These are phyloP conservation scores for Leptinotarsa juncta DNA, from an alignment of 2,888 invertebrate genomes.

Conservation along the genomic window DNA sequence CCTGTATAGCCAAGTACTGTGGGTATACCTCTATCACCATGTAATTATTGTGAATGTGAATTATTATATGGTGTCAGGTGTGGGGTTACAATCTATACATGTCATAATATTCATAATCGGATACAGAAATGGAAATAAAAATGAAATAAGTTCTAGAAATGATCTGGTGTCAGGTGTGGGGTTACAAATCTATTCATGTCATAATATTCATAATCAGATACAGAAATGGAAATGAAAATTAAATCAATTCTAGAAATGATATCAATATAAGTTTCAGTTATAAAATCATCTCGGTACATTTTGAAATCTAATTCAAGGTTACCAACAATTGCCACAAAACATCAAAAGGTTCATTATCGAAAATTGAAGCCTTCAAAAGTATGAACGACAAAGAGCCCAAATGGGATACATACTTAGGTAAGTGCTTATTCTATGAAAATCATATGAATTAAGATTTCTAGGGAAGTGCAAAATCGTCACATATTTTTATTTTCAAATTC, in stretches of 20 bases:
- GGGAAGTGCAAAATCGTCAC: background rate
- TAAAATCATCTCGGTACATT: background rate
- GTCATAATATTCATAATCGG: too few species aligned
- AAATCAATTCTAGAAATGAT: background rate
- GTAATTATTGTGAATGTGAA: too few species aligned
- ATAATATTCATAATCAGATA: too few species aligned
- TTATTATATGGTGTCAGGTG: too few species aligned
- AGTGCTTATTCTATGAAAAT: slow-evolving; percentile 10
- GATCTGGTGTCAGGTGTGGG: background rate
- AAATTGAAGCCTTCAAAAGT: slow-evolving; percentile 70
- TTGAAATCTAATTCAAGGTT: slow-evolving; percentile 48
- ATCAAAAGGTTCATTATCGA: slow-evolving; percentile 71
- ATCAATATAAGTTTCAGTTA: background rate
- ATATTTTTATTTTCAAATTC: background rate
- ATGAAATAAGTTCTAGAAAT: background rate
- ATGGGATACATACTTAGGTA: slow-evolving; percentile 79
- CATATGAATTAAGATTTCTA: background rate
- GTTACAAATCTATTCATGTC: too few species aligned
- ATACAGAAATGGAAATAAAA: slow-evolving; percentile 2
- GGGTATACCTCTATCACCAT: too few species aligned
- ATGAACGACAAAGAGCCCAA: slow-evolving; percentile 71
- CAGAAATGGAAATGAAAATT: slow-evolving; percentile 3
- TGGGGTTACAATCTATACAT: too few species aligned
- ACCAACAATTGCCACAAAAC: slow-evolving; percentile 67
- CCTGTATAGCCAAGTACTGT: too few species aligned